Base-by-base conservation (phyloP, 1,140 invertebrate genomes). In the Atta colombica region DNA sequence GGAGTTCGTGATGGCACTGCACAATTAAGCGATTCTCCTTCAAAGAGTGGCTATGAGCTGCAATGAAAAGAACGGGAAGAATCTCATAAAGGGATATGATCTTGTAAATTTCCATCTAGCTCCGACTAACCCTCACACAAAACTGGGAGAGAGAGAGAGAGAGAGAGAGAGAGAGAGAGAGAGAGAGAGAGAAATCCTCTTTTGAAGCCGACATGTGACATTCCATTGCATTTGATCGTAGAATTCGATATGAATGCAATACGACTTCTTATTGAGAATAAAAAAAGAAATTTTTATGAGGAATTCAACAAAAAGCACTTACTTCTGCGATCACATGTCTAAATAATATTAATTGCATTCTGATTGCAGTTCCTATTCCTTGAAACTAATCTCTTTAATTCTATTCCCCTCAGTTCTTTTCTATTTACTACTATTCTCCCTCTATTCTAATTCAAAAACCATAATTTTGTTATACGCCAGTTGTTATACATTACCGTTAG, bases 1-100 rank as follows among this genome's bases (percentile, higher is more conserved):
- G 39, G 39, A 84, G 80, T 74, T 84, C 80, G 80, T 84, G 80
- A 84, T 84, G 80, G 80, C 55, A 74, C 80, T 84, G 80, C 69
- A 69, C 80, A 84, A 84, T 84, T 84, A 84, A 84, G 69, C 80
- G 55, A 74, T 84, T 74, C 80, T 63, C 69, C 69, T 75, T 84
- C 69, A 84, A 84, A 74, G 80, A 84, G 80, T 75, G 80, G 28
- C 55, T 74, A 61, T 61, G 80, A 84, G 68, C 68, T 25, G 39
- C 80, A 55, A 74, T 84, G 55, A 84, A 84, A 84, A 84, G 80
- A 84, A 84, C 18, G 68, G 28, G 69, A 84, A 84, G 69, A 84
- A 84, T 84, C 80, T 84, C 80, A 84, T 75, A 84, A 84, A 84
- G 80, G 55, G 69, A 61, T 84, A 84, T 84, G 80, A 84, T 84